Conservation (phyloP, 2,113 vertebrate genomes). For the Platysternon megacephalum region DNA sequence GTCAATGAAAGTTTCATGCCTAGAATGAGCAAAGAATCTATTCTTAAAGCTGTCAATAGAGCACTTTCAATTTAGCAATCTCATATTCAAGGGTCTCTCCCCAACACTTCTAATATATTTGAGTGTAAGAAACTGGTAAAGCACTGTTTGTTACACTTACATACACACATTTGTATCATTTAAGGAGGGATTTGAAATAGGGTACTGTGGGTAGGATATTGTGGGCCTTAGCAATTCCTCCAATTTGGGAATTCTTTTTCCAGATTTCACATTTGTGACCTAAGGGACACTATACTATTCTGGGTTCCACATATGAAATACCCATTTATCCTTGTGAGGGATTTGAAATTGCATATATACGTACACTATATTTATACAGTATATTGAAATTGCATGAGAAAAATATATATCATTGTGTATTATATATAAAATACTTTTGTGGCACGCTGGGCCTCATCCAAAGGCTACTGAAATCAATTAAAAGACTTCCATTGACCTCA, state of each 20-base stretch:
- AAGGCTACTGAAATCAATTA: neutral
- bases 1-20: neutral
- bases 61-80: neutral
- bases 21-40: neutral
- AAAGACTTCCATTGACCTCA: neutral
- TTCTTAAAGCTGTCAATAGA: neutral
- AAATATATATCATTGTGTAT: neutral
- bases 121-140: neutral
- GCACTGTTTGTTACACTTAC: neutral
- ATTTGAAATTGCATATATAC: neutral
- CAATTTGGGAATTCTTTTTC: neutral
- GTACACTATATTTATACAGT: neutral
- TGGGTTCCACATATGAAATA: neutral
- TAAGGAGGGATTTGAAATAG: neutral
- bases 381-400: neutral
- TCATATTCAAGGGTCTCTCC: neutral
- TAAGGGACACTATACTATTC: neutral
- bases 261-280: neutral
- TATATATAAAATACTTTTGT: neutral
- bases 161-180: neutral
- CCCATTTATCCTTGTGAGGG: neutral
- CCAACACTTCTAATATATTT: neutral
- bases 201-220: neutral
- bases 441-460: no score
- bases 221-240: neutral